Evolutionary conservation across 2,888 invertebrate genomes (phyloP), one percentile per base, ranked within the genome.

Genomic region (Teleiodes luculella): DNA sequence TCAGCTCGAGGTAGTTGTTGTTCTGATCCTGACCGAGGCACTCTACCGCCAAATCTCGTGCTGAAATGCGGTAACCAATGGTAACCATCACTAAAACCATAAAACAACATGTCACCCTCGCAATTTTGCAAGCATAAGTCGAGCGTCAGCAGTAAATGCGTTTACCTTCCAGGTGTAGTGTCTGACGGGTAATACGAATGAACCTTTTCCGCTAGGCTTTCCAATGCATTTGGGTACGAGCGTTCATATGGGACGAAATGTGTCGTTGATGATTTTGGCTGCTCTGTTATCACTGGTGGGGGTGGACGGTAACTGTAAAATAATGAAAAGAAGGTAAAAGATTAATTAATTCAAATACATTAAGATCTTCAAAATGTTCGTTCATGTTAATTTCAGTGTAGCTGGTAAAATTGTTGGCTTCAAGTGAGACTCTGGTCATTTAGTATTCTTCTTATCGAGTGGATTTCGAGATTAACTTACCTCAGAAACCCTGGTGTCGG

Each of bases 121-220:
- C 31, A 8, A 35, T 48, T 78, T 80, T 55, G 80, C 80, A 39
- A 14, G 45, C 18, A 52, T 41, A 53, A 13, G 37, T 50, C 52
- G 7, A 59, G 11, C 28, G 20, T 13, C 28, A 41, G 18, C 30
- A 35, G n/a, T 13, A 36, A 30, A 16, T 18, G 30, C 20, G 52
- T 63, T 67, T 65, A 88, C 80, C 87, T 82, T 65, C 80, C 79
- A 68, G 43, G 43, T n/a, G 43, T 43, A 4, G 74, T 83, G 16
- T 88, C 89, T 36, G 80, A 71, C 14, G 87, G 88, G 74, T 96
- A 95, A 82, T 96, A 96, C 52, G 96, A 94, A 80, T 97, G 97
- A 54, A 97, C 97, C 86, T 97, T 97, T 80, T 97, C 97, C 4
- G 97, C 97, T 53, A 97, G 91, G 70, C 96, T 97, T 78, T 97